Evolutionary conservation across 2,113 vertebrate species (phyloP).

Genomic region (Cochlearius cochlearius): DNA sequence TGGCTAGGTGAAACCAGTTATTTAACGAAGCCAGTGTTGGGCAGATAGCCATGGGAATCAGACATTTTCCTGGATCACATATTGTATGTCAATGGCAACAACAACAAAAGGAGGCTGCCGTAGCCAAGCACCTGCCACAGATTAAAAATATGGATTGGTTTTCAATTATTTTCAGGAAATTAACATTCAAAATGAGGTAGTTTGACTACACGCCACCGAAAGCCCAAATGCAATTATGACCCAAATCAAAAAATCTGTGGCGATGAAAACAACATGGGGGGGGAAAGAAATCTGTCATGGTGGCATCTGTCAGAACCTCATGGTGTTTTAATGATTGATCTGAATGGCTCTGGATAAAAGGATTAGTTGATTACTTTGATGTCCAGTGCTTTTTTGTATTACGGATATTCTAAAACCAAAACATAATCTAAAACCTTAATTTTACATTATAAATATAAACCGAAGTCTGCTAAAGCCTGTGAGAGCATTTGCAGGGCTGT

Average conservation of each 20-base stretch:
- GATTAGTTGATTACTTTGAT: conserved; percentile 41
- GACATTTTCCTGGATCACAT: conserved; percentile 1
- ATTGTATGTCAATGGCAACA: neutral
- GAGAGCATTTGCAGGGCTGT: neutral
- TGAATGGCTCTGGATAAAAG: neutral
- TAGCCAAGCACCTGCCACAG: conserved; percentile 21
- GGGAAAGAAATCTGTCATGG: neutral
- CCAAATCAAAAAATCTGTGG: conserved; percentile 16
- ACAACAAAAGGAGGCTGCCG: neutral
- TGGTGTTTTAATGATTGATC: conserved; percentile 37
- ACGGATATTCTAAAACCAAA: neutral
- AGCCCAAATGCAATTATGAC: conserved; percentile 38
- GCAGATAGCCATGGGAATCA: neutral
- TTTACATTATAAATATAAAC: neutral
- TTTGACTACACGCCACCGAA: conserved; percentile 36
- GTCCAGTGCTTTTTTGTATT: conserved; percentile 13
- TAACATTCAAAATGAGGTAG: conserved; percentile 22
- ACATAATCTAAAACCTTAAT: neutral
- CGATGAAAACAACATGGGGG: conserved; percentile 30
- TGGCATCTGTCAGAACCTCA: conserved; percentile 1
- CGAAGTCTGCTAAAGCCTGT: neutral
- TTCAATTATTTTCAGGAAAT: conserved; percentile 52
- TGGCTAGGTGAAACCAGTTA: conserved; percentile 14
- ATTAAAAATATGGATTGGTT: conserved; percentile 31
- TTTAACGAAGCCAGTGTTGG: neutral